A percentile compares a stretch with the other conserved stretches of the same genome.
Evolutionary conservation across 2,888 invertebrate genomes (phyloP).

Genomic region (Adineta ricciae): DNA sequence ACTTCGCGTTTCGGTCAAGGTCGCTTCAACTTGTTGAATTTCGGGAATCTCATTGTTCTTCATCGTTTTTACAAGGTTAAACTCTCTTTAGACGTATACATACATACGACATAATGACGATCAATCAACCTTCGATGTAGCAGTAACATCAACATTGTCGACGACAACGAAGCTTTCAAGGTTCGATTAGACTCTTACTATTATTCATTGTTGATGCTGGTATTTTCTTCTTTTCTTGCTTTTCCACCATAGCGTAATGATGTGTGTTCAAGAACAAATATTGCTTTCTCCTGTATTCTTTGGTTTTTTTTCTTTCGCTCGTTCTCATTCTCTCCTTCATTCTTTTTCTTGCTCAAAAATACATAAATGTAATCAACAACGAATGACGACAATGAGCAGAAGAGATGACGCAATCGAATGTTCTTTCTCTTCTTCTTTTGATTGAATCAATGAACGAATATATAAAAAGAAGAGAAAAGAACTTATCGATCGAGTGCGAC

Average conservation of each 20-base stretch:
- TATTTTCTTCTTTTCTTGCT: conserved; percentile 15
- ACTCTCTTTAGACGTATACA: not conserved
- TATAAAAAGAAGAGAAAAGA: not conserved
- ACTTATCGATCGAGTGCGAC: conserved; percentile 5
- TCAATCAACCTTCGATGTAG: not conserved
- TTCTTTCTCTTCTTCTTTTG: not conserved
- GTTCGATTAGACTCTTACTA: not conserved
- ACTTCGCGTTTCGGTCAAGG: conserved; percentile 1
- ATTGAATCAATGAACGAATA: conserved; percentile 13
- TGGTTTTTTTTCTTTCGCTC: not conserved
- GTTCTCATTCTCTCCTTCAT: not conserved
- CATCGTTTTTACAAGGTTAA: conserved; percentile 15
- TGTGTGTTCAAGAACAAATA: conserved; percentile 13
- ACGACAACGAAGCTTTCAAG: conserved; percentile 1
- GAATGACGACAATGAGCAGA: not conserved
- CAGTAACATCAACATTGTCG: not conserved
- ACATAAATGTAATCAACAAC: not conserved
- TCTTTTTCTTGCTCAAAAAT: not conserved
- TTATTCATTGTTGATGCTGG: not conserved
- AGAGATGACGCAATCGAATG: not conserved
- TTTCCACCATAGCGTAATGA: conserved; percentile 5
- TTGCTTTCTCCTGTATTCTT: not conserved
- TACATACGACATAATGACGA: not conserved
- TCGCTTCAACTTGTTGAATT: not conserved
- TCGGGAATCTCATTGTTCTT: conserved; percentile 9